Evolutionary conservation across 2,888 invertebrate species (phyloP).

Genomic region (Agrotis segetum): DNA sequence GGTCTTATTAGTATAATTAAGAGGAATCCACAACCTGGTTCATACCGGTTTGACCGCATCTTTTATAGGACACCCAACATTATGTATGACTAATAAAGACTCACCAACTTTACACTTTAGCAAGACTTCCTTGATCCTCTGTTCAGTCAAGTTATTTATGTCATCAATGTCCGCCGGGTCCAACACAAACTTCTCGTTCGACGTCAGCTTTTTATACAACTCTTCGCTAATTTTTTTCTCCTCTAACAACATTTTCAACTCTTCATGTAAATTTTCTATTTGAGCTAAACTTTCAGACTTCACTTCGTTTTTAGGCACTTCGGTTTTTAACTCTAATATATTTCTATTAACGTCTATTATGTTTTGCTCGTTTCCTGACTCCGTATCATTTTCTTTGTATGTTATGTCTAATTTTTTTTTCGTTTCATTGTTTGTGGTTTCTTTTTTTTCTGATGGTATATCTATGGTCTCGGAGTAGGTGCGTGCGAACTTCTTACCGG

Average conservation of each 20-base stretch:
- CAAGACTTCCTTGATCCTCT: constrained; percentile 78
- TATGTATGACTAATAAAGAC: constrained; percentile 56
- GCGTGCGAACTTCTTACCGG: constrained; percentile 94
- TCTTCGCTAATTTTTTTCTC: constrained; percentile 83
- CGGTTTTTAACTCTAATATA: constrained; percentile 66
- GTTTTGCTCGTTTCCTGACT: constrained; percentile 57
- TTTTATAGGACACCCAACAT: constrained; percentile 13
- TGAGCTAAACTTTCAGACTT: constrained; percentile 65
- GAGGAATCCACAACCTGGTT: no score
- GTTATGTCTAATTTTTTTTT: constrained; percentile 77
- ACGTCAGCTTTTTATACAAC: constrained; percentile 84
- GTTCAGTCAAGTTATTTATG: constrained; percentile 84
- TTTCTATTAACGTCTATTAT: constrained; percentile 72
- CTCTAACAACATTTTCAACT: constrained; percentile 78
- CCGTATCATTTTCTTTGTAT: constrained; percentile 73
- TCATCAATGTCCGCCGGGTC: constrained; percentile 87
- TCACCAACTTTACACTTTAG: constrained; percentile 84
- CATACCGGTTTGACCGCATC: no score
- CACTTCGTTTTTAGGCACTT: constrained; percentile 67
- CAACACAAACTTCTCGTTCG: constrained; percentile 85
- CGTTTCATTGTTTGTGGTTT: constrained; percentile 50
- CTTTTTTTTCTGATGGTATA: constrained; percentile 42
- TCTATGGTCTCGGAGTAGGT: constrained; percentile 87
- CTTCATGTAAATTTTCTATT: constrained; percentile 73
- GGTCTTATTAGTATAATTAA: no score